These are phyloP conservation scores for Drosophila austrosaltans DNA, from an alignment of 2,888 invertebrate genomes.

Conservation along the genomic window DNA sequence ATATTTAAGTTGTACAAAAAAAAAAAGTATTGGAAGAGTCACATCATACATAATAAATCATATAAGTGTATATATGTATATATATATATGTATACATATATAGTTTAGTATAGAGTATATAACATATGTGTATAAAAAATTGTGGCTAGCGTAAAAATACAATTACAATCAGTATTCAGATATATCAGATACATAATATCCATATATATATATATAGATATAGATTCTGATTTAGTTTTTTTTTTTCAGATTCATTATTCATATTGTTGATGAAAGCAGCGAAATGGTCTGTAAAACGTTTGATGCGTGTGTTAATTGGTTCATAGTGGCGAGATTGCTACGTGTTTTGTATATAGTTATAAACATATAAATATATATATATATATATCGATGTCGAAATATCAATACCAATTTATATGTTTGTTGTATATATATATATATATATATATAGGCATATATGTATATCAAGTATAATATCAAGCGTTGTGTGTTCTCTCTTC, in stretches of 20 bases:
- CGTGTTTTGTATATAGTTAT: constrained; percentile 34
- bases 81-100: constrained; percentile 20
- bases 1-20: constrained; percentile 73
- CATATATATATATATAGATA: constrained; percentile 16
- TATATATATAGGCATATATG: constrained; percentile 14
- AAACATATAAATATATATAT: constrained; percentile 16
- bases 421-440: constrained; percentile 14
- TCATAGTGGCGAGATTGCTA: constrained; percentile 66
- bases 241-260: constrained; percentile 14
- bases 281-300: constrained; percentile 33
- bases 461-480: constrained; percentile 73
- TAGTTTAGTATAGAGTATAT: constrained; percentile 37
- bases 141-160: constrained; percentile 69
- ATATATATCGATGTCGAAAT: constrained; percentile 16
- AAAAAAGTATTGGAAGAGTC: constrained; percentile 63
- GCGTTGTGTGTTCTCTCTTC: constrained; percentile 44
- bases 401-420: constrained; percentile 18
- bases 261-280: constrained; percentile 30
- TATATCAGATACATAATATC: constrained; percentile 13
- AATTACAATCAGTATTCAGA: constrained; percentile 60
- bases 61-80: constrained; percentile 31
- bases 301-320: constrained; percentile 59
- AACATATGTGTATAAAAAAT: constrained; percentile 59
- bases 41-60: constrained; percentile 32
- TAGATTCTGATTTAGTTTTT: constrained; percentile 9